Conservation (phyloP, 2,113 vertebrate species). For the Regulus satrapa region DNA sequence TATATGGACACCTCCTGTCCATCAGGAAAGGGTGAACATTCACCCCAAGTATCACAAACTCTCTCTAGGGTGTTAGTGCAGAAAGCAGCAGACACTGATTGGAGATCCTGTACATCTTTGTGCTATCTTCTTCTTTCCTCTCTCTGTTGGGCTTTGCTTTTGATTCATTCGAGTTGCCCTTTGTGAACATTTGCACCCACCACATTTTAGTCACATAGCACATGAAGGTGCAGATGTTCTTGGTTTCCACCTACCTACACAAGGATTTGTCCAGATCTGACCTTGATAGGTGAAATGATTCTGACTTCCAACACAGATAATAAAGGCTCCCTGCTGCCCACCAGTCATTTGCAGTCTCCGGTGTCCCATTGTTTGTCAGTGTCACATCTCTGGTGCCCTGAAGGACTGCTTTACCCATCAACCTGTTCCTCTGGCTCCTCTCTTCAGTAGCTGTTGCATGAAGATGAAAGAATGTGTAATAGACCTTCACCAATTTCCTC, state of each 20-base stretch:
- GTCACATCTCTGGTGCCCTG: neutral
- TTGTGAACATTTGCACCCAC: neutral
- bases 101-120: neutral
- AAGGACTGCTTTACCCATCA: neutral
- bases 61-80: neutral
- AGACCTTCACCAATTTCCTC: neutral
- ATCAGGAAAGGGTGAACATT: neutral
- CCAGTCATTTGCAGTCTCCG: neutral
- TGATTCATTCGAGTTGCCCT: neutral
- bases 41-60: accelerated
- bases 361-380: neutral
- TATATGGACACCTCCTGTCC: neutral
- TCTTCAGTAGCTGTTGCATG: neutral
- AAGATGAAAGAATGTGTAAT: neutral
- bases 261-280: neutral
- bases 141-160: neutral
- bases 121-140: neutral
- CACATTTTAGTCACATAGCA: neutral
- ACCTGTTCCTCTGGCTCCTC: neutral
- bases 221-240: neutral
- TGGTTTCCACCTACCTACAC: neutral
- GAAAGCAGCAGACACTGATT: neutral
- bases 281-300: neutral
- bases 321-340: neutral
- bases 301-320: neutral